Conservation (phyloP, 2,797 vertebrate genomes). For the Limosa lapponica region DNA sequence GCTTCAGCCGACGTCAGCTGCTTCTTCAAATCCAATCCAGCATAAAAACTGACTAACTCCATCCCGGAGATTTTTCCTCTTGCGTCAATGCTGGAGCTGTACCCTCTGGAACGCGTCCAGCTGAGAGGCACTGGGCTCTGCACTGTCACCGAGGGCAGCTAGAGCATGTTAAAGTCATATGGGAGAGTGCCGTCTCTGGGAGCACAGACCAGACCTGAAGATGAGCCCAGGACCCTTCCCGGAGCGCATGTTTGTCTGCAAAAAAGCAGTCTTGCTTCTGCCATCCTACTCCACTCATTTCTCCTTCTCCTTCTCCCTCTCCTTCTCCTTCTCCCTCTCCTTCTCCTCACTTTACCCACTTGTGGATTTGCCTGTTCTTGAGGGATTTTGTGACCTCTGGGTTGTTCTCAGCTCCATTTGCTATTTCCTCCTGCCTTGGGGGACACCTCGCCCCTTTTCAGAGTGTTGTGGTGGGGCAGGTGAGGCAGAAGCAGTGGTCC, state of each 20-base stretch:
- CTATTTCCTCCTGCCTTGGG: neutral
- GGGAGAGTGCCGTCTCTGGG: neutral
- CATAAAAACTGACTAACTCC: constrained; percentile 47
- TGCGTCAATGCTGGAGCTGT: constrained; percentile 2
- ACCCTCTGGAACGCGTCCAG: neutral
- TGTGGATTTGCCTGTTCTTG: neutral
- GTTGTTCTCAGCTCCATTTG: neutral
- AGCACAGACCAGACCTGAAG: neutral
- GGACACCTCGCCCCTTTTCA: neutral
- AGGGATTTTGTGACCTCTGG: neutral
- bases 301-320: neutral
- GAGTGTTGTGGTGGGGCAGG: neutral
- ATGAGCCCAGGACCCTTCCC: neutral
- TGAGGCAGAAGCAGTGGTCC: neutral
- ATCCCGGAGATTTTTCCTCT: constrained; percentile 35
- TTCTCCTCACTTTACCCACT: neutral
- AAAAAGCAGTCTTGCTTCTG: neutral
- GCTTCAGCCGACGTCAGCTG: constrained; percentile 26
- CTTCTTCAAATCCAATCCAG: constrained; percentile 27
- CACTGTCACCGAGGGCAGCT: neutral
- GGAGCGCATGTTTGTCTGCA: neutral
- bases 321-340: neutral
- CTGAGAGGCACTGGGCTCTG: neutral
- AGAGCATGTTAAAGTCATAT: fast-evolving
- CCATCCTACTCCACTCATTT: neutral